phyloP scores from a whole-genome alignment of 2,113 vertebrate species.

The Butorides virescens region DNA sequence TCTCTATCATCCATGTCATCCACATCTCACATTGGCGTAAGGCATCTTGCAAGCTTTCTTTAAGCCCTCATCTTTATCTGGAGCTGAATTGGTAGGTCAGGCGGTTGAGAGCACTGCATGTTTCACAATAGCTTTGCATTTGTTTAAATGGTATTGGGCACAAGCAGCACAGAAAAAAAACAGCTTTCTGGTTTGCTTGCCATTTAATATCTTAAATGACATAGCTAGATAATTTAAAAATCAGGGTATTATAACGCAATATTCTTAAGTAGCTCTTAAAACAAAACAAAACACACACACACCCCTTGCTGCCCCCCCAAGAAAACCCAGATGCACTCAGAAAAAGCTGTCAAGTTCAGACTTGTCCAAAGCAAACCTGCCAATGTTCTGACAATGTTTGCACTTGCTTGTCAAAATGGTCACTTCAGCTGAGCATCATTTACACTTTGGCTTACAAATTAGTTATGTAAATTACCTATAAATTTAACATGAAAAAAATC shows the following conservation, averaged over 20 bases:
- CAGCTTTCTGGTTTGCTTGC: not conserved
- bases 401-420: conserved; percentile 64
- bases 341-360: conserved; percentile 48
- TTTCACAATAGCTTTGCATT: not conserved
- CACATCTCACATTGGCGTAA: not conserved
- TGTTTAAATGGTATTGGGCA: not conserved
- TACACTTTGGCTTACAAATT: conserved; percentile 57
- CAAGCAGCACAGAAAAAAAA: not conserved
- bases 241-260: not conserved
- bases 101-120: not conserved
- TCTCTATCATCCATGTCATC: not conserved
- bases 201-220: not conserved
- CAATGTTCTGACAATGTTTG: conserved; percentile 59
- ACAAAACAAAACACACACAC: not conserved
- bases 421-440: conserved; percentile 51
- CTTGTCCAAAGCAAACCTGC: conserved; percentile 52
- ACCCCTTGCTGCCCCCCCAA: not conserved
- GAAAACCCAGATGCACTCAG: conserved; percentile 41
- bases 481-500: conserved; percentile 9
- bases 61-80: not conserved
- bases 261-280: not conserved
- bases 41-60: not conserved
- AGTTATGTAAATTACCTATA: conserved; percentile 58
- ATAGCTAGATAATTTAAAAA: not conserved
- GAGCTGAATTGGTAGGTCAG: conserved; percentile 27